Evolutionary conservation across 2,113 vertebrate species (phyloP), one percentile per base, ranked within the genome.

Genomic region (Cyprinodon variegatus): DNA sequence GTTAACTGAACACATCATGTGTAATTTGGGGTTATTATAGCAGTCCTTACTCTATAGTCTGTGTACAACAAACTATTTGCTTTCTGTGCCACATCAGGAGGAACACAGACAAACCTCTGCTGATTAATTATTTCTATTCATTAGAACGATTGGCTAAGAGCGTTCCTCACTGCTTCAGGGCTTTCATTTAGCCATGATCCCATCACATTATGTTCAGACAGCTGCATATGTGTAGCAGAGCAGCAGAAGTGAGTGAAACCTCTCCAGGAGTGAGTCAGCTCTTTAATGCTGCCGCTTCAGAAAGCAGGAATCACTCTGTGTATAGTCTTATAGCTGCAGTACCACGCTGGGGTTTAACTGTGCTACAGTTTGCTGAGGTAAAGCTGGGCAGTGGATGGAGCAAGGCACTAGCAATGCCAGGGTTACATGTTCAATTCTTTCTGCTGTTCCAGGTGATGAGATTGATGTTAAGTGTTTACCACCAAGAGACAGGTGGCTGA

Each of bases 21-120:
- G 76, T 85, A 83, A 89, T 82, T 79, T 62, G 79, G 29, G 70
- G 79, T 84, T 86, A 82, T 86, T 85, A 70, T 70, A 53, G 11
- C 78, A 82, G 75, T 76, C 62, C 79, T 85, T 46, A 76, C 74
- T 11, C 5, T 20, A 17, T 83, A 83, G 81, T 85, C 68, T 61
- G 37, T 46, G 60, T 72, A 61, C 53, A 68, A 68, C 39, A 57
- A 62, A 62, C 74, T 65, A 20, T 15, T 22, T 15, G n/a, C 68
- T 60, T 73, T 75, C 41, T 73, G 74, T 71, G 69, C 63, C 64
- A 67, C 41, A 73, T 45, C 61, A 70, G 78, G 64, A 69, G 43
- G 37, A 72, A 22, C 37, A 48, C 50, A 61, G 46, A 62, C 46
- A 60, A 38, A 41, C 61, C 57, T 61, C 11, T 45, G 2, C 11